Percentiles rank a stretch among this genome's conserved stretches.
Evolutionary conservation across 1,140 invertebrate genomes (phyloP).

Genomic region (Tetramorium alpestre): DNA sequence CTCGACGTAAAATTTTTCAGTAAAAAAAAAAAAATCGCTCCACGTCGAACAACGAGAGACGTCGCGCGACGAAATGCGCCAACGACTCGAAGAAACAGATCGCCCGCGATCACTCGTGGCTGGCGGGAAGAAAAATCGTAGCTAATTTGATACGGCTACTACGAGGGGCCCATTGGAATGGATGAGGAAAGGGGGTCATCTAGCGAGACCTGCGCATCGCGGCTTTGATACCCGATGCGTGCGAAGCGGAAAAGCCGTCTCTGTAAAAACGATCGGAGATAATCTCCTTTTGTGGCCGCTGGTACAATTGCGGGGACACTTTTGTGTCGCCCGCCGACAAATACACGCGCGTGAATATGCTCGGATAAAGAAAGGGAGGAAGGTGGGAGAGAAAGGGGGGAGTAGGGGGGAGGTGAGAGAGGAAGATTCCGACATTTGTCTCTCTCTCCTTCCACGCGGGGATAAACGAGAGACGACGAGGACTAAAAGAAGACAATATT

Average conservation of each 20-base stretch:
- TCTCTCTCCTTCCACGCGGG: conserved; percentile 43
- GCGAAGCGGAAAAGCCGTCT: conserved; percentile 55
- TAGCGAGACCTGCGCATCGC: conserved; percentile 17
- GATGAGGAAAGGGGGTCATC: not conserved
- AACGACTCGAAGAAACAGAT: not conserved
- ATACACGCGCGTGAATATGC: conserved; percentile 50
- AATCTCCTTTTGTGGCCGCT: conserved; percentile 63
- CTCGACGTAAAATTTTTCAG: not conserved
- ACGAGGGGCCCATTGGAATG: not conserved
- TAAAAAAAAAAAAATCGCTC: not conserved
- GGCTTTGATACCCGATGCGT: conserved; percentile 48
- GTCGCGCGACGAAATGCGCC: not conserved
- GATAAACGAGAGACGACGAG: conserved; percentile 36
- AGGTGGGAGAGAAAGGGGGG: conserved; percentile 20
- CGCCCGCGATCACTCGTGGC: not conserved
- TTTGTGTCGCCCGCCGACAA: conserved; percentile 59
- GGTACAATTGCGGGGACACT: conserved; percentile 56
- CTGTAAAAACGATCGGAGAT: conserved; percentile 69
- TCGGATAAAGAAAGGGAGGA: not conserved
- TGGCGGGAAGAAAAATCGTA: conserved; percentile 44
- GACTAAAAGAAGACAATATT: conserved; percentile 61
- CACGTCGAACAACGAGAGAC: not conserved
- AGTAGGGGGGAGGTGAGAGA: not conserved
- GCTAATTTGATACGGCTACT: conserved; percentile 60
- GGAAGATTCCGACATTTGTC: conserved; percentile 65